Percentiles rank a stretch among this genome's conserved stretches.
phyloP scores from a whole-genome alignment of 2,888 invertebrate genomes.

The Autographa pulchrina region DNA sequence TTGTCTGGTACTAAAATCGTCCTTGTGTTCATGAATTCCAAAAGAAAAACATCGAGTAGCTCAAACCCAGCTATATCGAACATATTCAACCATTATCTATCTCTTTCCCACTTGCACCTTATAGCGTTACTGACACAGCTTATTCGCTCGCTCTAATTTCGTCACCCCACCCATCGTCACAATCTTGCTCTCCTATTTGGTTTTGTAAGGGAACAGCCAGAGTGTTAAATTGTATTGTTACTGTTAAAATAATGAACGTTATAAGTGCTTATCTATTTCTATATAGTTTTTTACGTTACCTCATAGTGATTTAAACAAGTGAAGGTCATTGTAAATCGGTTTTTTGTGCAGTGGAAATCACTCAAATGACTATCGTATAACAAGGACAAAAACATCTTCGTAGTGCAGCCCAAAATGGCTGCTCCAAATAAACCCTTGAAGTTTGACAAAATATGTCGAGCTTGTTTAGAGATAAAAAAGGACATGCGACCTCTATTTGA shows the following conservation, averaged over 20 bases:
- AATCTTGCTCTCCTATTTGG: slow-evolving; percentile 70
- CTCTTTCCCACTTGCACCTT: slow-evolving; percentile 63
- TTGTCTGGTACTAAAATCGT: slow-evolving; percentile 13
- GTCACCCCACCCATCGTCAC: slow-evolving; percentile 71
- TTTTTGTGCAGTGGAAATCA: slow-evolving; percentile 48
- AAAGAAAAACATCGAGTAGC: slow-evolving; percentile 17
- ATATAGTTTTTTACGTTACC: slow-evolving; percentile 16
- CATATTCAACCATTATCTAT: slow-evolving; percentile 69
- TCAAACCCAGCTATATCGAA: slow-evolving; percentile 64
- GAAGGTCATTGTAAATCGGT: slow-evolving; percentile 30
- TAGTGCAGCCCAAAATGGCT: slow-evolving; percentile 85
- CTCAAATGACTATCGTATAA: slow-evolving; percentile 66
- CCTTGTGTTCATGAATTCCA: slow-evolving; percentile 5
- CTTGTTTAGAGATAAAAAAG: slow-evolving; percentile 90
- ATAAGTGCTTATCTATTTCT: slow-evolving; percentile 17
- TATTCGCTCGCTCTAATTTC: slow-evolving; percentile 67
- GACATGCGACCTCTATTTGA: slow-evolving; percentile 91
- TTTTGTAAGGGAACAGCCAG: slow-evolving; percentile 68
- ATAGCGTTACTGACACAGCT: slow-evolving; percentile 36
- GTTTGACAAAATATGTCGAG: slow-evolving; percentile 91
- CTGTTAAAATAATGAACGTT: slow-evolving; percentile 30
- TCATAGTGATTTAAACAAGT: slow-evolving; percentile 22
- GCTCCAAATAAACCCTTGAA: slow-evolving; percentile 77
- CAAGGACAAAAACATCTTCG: slow-evolving; percentile 80
- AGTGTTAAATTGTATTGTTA: slow-evolving; percentile 57